Base-by-base conservation (phyloP, 2,888 invertebrate genomes). In the Synanthedon vespiformis region DNA sequence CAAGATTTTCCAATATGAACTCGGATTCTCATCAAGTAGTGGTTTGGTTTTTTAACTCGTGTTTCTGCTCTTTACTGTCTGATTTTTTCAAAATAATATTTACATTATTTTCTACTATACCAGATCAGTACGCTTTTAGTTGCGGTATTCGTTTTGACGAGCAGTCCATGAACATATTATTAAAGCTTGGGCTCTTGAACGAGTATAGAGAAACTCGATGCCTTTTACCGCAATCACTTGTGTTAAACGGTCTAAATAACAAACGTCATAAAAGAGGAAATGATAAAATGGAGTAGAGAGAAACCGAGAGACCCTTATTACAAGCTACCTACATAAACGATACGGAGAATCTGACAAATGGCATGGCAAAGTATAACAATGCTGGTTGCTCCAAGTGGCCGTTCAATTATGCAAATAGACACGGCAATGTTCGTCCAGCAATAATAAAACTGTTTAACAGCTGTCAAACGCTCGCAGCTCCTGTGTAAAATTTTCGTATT, bases 351-450 rank as follows among this genome's bases (percentile, higher is more conserved):
- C 86, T 86, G 85, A 85, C 87, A 86, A 87, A 87, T 86, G 87
- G 82, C 73, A 77, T 79, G 87, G 83, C 81, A 79, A 75, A 85
- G 77, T 82, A 83, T 87, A 87, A 87, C 87, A 87, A 87, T 82
- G 86, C 75, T 80, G 80, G 83, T 80, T 79, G 73, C 74, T 83
- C 80, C 77, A 83, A 86, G 85, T 86, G 83, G 78, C 78, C 82
- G 82, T 88, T 88, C 87, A 88, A 88, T 88, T 88, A 88, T 88
- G 88, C 86, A 88, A 88, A 88, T 88, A 80, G 80, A 74, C 79
- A 74, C 76, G 61, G 70, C 80, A 70, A 79, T 80, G 80, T 77
- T 76, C 77, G 79, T 78, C 81, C 79, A 68, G 77, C 80, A 80
- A 85, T 85, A 86, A 86, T 82, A 83, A 81, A 86, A 86, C 84